A percentile compares a stretch with the other conserved stretches of the same genome.
phyloP scores from a whole-genome alignment of 2,113 vertebrate genomes.

The Chaetorhynchus papuensis region DNA sequence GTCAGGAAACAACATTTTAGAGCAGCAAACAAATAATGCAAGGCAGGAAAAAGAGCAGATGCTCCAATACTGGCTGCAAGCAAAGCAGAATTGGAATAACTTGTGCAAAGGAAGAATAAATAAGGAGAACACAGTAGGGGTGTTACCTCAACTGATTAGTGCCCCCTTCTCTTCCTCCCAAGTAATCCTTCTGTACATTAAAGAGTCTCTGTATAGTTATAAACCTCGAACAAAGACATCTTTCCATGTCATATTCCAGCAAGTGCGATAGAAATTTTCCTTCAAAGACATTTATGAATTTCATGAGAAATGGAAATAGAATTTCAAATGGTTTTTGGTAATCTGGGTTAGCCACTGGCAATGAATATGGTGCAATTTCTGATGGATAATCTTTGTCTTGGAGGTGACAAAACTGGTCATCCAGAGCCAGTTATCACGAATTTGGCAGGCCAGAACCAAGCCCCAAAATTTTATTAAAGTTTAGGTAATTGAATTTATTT shows the following conservation, averaged over 20 bases:
- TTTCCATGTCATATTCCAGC: background rate
- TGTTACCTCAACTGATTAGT: background rate
- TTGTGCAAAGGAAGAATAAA: background rate
- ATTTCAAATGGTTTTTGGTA: background rate
- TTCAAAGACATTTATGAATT: background rate
- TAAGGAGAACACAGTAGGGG: background rate
- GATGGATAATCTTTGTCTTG: background rate
- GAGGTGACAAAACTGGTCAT: background rate
- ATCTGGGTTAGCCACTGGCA: background rate
- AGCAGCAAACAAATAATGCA: background rate
- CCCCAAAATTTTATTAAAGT: background rate
- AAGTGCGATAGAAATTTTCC: background rate
- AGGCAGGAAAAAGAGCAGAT: background rate
- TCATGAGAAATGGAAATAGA: background rate
- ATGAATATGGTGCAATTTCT: background rate
- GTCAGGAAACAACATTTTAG: background rate
- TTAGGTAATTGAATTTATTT: background rate
- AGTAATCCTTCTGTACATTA: background rate
- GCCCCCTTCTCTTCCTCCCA: background rate
- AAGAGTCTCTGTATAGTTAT: background rate
- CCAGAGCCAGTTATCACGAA: background rate
- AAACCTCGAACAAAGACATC: background rate
- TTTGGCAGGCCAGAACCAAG: background rate
- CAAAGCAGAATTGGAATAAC: background rate
- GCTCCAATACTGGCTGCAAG: background rate